These are phyloP conservation scores for Charadrius vociferus DNA, from an alignment of 2,113 vertebrate genomes.

Conservation along the genomic window DNA sequence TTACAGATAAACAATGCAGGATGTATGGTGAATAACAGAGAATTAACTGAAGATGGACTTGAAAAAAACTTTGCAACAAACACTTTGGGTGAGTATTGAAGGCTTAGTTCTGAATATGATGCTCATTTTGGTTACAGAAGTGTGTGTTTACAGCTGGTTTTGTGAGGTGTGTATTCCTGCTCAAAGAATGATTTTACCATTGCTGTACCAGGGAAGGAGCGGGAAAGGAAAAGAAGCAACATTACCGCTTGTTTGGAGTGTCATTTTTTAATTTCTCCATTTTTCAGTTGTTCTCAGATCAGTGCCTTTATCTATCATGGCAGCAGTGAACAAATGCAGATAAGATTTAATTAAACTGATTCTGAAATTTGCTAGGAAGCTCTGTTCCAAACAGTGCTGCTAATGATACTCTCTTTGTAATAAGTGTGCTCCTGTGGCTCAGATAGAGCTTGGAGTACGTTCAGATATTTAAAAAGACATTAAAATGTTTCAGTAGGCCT, in stretches of 20 bases:
- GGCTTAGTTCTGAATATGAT: not conserved
- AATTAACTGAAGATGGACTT: slow-evolving; percentile 82
- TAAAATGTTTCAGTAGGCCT: not conserved
- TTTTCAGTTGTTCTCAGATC: not conserved
- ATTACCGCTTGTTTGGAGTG: not conserved
- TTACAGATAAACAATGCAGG: slow-evolving; percentile 86
- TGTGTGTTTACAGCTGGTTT: not conserved
- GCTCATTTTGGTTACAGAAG: not conserved
- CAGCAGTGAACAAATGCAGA: not conserved
- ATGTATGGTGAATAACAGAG: slow-evolving; percentile 85
- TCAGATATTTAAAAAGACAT: not conserved
- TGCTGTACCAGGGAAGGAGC: not conserved
- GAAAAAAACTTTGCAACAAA: slow-evolving; percentile 90
- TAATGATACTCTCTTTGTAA: not conserved
- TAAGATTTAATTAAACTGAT: not conserved
- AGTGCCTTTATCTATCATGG: not conserved
- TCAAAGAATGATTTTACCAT: not conserved
- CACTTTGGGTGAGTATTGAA: slow-evolving; percentile 77
- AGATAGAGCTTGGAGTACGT: accelerated
- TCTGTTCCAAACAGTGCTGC: not conserved
- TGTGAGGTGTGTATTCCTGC: not conserved
- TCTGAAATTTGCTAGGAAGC: not conserved
- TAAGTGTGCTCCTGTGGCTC: not conserved
- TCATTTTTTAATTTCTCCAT: not conserved
- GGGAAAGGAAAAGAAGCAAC: not conserved